Base-by-base conservation (phyloP, 2,113 vertebrate genomes). In the Sander lucioperca region DNA sequence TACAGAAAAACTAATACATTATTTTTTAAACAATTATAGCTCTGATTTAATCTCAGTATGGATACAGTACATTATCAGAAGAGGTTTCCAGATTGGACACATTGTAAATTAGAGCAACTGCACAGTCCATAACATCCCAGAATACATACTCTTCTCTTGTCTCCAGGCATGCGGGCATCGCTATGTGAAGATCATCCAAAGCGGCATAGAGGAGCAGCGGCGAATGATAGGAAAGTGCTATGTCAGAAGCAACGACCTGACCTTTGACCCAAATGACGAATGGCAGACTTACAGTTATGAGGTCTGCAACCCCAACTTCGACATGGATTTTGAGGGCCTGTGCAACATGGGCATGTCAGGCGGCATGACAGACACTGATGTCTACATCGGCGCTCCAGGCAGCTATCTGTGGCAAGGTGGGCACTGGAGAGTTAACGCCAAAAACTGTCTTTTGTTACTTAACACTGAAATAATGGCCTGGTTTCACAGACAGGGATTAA, bases 151-250 rank as follows among this genome's bases (percentile, higher is more conserved):
- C 6, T 58, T 53, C 16, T 87, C 25, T 72, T 58, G 23, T 30
- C 21, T 70, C 1, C 90, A 99, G 98, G 97, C 97, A 11, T 99
- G 98, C 1, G 98, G 97, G 10, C 98, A 99, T 85, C 96, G 97
- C 18, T 99, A 97, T 70, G 95, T 96, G 45, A 95, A 95, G 84
- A 91, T 97, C 77, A 86, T 95, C 75, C 87, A 88, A 74, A 94
- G 95, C 0, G 95, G 95, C 18, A 11, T 39, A 0, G 96, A 96
- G 71, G 95, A 97, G 18, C 97, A 97, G 91, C 84, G 94, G 23
- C 94, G 94, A 54, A 99, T 99, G 97, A 95, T 98, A 6, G 98
- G 98, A 45, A 97, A 96, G 64, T 99, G 98, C 89, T 99, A 92
- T 0, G 95, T 99, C 70, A 90, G 97, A 21, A 94, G 98, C 53